A percentile compares a stretch with the other conserved stretches of the same genome.
These are phyloP conservation scores for Phataginus tetradactyla DNA, from an alignment of 2,797 vertebrate genomes.

Conservation along the genomic window DNA sequence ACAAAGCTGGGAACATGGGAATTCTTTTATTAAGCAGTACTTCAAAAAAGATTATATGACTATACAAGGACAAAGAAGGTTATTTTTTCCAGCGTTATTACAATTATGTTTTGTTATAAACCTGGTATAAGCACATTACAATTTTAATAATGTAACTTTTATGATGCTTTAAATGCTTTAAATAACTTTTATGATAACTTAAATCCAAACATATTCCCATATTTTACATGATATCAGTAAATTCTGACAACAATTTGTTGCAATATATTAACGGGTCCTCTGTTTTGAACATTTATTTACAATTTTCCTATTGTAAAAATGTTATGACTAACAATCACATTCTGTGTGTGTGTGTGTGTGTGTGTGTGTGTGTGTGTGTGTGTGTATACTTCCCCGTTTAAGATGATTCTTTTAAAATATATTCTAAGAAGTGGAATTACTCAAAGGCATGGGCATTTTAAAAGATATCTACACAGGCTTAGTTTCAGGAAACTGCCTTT, in stretches of 20 bases:
- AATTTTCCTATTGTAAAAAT: not conserved
- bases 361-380: not conserved
- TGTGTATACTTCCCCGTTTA: not conserved
- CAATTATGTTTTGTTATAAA: not conserved
- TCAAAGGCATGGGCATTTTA: not conserved
- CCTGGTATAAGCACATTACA: not conserved
- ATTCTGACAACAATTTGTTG: not conserved
- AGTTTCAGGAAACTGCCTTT: not conserved
- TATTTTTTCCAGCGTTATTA: not conserved
- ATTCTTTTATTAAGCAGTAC: not conserved
- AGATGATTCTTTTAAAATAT: not conserved
- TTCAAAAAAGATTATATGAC: not conserved
- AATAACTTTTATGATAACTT: constrained; percentile 24
- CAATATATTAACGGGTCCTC: not conserved
- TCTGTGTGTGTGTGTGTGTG: not conserved
- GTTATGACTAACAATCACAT: not conserved
- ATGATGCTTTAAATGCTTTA: constrained; percentile 20
- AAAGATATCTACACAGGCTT: not conserved
- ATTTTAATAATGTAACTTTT: not conserved
- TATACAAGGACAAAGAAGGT: not conserved
- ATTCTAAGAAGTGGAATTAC: not conserved
- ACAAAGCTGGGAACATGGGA: not conserved
- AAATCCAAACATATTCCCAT: not conserved
- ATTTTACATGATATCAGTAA: constrained; percentile 7
- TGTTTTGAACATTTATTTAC: not conserved